Evolutionary conservation across 2,888 invertebrate species (phyloP).

Genomic region (Allolobophora icterica): DNA sequence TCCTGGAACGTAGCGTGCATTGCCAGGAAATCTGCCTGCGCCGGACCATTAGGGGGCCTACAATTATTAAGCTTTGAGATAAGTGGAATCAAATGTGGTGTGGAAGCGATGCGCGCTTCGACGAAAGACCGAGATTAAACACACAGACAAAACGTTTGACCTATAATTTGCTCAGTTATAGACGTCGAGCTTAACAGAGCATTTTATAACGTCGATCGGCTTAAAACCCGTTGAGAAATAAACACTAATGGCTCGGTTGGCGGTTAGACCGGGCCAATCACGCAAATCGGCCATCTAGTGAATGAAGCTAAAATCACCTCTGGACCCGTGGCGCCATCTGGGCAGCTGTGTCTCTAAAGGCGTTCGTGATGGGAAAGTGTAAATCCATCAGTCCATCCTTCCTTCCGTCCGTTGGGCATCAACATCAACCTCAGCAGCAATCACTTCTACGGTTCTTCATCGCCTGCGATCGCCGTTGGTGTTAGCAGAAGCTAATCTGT

Average conservation of each 20-base stretch:
- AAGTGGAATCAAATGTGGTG: too few species aligned
- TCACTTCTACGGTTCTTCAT: background rate
- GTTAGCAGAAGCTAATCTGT: background rate
- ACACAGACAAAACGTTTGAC: background rate
- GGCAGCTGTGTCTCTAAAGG: background rate
- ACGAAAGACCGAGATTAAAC: background rate
- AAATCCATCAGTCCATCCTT: background rate
- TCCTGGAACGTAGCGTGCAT: background rate
- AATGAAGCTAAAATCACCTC: conserved; percentile 13
- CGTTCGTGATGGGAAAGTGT: background rate
- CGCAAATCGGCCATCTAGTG: conserved; percentile 24
- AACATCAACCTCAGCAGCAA: background rate
- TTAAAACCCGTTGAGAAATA: conserved; percentile 17
- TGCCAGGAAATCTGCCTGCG: too few species aligned
- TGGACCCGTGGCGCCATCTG: background rate
- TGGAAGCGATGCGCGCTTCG: background rate
- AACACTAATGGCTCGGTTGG: background rate
- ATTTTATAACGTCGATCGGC: background rate
- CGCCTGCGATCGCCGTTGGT: background rate
- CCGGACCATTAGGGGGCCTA: too few species aligned
- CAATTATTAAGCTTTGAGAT: too few species aligned
- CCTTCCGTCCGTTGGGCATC: background rate
- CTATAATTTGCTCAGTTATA: background rate
- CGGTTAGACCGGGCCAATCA: background rate
- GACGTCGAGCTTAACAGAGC: background rate